phyloP scores from a whole-genome alignment of 2,888 invertebrate genomes.

The Lottia scabra region DNA sequence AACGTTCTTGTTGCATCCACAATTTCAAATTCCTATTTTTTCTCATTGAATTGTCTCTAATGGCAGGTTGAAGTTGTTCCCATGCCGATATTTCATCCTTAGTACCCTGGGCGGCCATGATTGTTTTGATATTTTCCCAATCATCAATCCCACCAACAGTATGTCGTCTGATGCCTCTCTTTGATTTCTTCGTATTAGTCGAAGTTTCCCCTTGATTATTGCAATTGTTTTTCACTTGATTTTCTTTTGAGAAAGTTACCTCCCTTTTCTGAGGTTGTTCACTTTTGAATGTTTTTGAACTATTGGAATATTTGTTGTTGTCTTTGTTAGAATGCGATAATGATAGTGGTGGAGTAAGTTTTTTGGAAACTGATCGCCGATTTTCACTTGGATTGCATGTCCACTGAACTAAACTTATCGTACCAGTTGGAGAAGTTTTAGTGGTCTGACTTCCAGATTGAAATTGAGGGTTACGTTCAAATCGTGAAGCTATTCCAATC shows the following conservation, averaged over 20 bases:
- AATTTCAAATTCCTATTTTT: conserved; percentile 52
- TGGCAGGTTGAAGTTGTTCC: conserved; percentile 65
- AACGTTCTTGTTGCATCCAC: conserved; percentile 71
- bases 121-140: conserved; percentile 76
- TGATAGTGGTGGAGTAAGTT: background rate
- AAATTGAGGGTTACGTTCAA: conserved; percentile 47
- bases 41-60: conserved; percentile 38
- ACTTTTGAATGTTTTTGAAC: background rate
- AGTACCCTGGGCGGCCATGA: conserved; percentile 41
- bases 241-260: conserved; percentile 9
- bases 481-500: conserved; percentile 64
- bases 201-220: conserved; percentile 20
- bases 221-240: conserved; percentile 12
- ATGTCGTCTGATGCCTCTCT: conserved; percentile 76
- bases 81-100: conserved; percentile 57
- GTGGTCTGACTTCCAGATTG: conserved; percentile 19
- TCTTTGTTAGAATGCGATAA: background rate
- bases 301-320: background rate
- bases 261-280: background rate
- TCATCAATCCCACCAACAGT: conserved; percentile 95
- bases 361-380: background rate
- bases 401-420: conserved; percentile 5
- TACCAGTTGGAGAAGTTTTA: conserved; percentile 9
- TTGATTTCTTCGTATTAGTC: conserved; percentile 36
- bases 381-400: background rate